These are phyloP conservation scores for Brachyistius frenatus DNA, from an alignment of 2,113 vertebrate species.

Conservation along the genomic window DNA sequence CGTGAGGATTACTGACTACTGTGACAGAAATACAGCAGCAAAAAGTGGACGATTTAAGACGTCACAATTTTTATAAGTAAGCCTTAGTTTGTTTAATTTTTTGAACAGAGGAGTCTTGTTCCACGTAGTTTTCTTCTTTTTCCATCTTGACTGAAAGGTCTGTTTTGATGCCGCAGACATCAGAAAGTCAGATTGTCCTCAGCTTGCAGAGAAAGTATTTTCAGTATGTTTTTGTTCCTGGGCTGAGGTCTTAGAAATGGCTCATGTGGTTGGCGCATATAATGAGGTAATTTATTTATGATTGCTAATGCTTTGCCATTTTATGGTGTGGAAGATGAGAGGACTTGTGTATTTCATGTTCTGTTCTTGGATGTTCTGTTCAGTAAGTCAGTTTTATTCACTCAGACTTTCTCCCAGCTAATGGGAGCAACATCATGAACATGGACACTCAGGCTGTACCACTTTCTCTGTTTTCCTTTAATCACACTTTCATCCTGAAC, in stretches of 20 bases:
- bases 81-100: background rate
- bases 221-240: conserved; percentile 21
- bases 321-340: conserved; percentile 58
- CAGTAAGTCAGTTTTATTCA: conserved; percentile 9
- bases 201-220: conserved; percentile 18
- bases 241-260: conserved; percentile 38
- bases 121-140: background rate
- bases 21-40: background rate
- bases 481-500: conserved; percentile 30
- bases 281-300: conserved; percentile 60
- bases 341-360: conserved; percentile 20
- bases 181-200: conserved; percentile 18
- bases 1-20: conserved; percentile 33
- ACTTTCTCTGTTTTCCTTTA: conserved; percentile 17
- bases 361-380: conserved; percentile 12
- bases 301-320: conserved; percentile 35
- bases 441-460: conserved; percentile 9
- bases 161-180: background rate
- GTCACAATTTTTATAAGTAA: background rate
- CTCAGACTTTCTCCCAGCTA: conserved; percentile 12
- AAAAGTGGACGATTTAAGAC: conserved; percentile 12
- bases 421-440: conserved; percentile 33
- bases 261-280: background rate
- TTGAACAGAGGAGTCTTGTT: background rate
- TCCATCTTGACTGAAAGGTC: background rate